A percentile compares a stretch with the other conserved stretches of the same genome.
Evolutionary conservation across 2,113 vertebrate species (phyloP).

Genomic region (Sylvietta virens): DNA sequence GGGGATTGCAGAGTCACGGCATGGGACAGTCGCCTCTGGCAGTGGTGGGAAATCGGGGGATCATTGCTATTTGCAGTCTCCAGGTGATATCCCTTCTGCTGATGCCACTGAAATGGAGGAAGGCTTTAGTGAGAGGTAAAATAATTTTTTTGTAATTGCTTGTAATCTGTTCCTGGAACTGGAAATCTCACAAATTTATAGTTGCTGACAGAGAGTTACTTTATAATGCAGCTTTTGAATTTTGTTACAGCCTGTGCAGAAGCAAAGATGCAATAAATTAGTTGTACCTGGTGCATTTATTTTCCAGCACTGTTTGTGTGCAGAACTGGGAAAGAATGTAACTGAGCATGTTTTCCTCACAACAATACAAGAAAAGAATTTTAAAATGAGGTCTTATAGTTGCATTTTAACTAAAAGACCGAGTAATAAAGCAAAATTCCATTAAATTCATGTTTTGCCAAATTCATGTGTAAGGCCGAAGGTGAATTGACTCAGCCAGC

Average conservation of each 20-base stretch:
- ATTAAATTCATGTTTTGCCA: not conserved
- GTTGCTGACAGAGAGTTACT: not conserved
- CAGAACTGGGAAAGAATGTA: not conserved
- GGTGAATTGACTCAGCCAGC: not conserved
- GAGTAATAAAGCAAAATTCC: not conserved
- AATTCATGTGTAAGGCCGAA: not conserved
- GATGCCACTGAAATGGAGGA: slow-evolving; percentile 91
- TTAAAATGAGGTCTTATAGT: not conserved
- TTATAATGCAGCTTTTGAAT: not conserved
- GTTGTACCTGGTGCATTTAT: not conserved
- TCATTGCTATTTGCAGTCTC: slow-evolving; percentile 81
- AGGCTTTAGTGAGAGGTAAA: slow-evolving; percentile 90
- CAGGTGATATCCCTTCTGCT: slow-evolving; percentile 86
- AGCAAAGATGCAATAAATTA: not conserved
- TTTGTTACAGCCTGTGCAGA: not conserved
- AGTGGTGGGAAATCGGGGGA: slow-evolving; percentile 83
- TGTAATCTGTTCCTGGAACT: not conserved
- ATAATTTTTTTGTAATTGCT: not conserved
- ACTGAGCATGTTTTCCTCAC: not conserved
- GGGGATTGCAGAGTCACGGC: slow-evolving; percentile 73
- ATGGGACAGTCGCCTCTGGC: slow-evolving; percentile 65
- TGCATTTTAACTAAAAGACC: not conserved
- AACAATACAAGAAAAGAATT: not conserved
- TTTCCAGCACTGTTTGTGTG: not conserved
- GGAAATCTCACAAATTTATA: not conserved